Conservation (phyloP, 2,113 vertebrate species). For the Bucco capensis region DNA sequence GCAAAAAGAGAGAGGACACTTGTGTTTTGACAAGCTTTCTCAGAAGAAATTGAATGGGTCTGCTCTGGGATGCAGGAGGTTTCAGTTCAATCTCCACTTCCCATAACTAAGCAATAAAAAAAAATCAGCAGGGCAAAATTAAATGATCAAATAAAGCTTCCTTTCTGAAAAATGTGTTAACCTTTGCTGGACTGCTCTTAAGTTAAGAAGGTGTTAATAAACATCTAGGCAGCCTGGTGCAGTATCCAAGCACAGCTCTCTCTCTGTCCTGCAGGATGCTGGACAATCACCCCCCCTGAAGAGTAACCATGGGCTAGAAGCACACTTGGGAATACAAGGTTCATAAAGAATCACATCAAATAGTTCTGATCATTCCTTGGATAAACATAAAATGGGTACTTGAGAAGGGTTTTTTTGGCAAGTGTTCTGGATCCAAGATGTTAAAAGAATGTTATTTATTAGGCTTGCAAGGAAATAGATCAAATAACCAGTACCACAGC, state of each 20-base stretch:
- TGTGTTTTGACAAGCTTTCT: not conserved
- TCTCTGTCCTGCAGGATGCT: not conserved
- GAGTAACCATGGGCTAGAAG: not conserved
- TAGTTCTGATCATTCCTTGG: not conserved
- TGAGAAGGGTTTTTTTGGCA: not conserved
- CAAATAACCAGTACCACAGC: not conserved
- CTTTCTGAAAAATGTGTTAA: conserved; percentile 56
- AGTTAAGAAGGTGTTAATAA: conserved; percentile 80
- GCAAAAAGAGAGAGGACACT: not conserved
- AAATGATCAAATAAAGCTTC: conserved; percentile 52
- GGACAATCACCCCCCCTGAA: not conserved
- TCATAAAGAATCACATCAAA: not conserved
- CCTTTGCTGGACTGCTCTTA: conserved; percentile 72
- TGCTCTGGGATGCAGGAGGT: conserved; percentile 35
- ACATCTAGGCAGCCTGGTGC: conserved; percentile 48
- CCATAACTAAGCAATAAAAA: conserved; percentile 60
- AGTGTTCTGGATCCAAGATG: not conserved
- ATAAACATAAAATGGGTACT: not conserved
- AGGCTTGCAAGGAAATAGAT: not conserved
- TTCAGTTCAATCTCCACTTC: conserved; percentile 15
- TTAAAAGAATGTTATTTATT: not conserved
- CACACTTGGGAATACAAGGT: not conserved
- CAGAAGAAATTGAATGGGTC: conserved; percentile 6
- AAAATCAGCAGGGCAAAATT: conserved; percentile 65
- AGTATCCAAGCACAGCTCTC: conserved; percentile 54